Base-by-base conservation (phyloP, 2,797 vertebrate species). In the Gymnoscopelus microlampas region DNA sequence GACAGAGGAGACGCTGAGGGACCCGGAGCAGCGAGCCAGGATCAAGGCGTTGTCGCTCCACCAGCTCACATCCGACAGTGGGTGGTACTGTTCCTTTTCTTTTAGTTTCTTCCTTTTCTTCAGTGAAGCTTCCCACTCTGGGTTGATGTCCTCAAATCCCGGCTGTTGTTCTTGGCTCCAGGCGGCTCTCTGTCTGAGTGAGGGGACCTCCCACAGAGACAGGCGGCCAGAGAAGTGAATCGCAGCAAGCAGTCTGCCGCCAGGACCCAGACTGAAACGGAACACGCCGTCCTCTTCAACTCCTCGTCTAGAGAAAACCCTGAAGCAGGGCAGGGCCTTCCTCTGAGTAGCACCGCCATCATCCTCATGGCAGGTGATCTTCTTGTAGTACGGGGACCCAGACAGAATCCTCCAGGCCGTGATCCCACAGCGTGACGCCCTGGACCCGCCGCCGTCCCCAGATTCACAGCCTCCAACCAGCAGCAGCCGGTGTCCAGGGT, bases 61-160 rank as follows among this genome's bases (percentile, higher is more conserved):
- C 98, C 98, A 99, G 73, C 89, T 98, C 70, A 98, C 92, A 59
- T 99, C 98, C 79, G 95, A 90, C 86, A 99, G 80, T 0, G 95
- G 88, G 82, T 95, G 96, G 76, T 95, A 95, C 72, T 94, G 95
- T 87, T 96, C 96, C 86, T 96, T 98, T 87, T 98, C 98, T 96
- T 95, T 98, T 89, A 98, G 95, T 94, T 98, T 99, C 90, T 93
- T 99, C 79, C 96, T 95, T 83, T 96, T 98, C 91, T 99, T 97
- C 91, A 94, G 89, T 56, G 95, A 97, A 12, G 94, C 95, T 76
- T 83, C 95, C 98, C 97, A 98, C 66, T 96, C 94, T 0, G 97
- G 97, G 90, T 98, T 98, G 91, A 98, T 94, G 75, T 97, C 96
- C 86, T 97, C 95, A 89, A 95, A 98, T 78, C 95, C 95, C 55